Evolutionary conservation across 2,797 vertebrate species (phyloP), one percentile per base, ranked within the genome.

Genomic region (Coreius guichenoti): DNA sequence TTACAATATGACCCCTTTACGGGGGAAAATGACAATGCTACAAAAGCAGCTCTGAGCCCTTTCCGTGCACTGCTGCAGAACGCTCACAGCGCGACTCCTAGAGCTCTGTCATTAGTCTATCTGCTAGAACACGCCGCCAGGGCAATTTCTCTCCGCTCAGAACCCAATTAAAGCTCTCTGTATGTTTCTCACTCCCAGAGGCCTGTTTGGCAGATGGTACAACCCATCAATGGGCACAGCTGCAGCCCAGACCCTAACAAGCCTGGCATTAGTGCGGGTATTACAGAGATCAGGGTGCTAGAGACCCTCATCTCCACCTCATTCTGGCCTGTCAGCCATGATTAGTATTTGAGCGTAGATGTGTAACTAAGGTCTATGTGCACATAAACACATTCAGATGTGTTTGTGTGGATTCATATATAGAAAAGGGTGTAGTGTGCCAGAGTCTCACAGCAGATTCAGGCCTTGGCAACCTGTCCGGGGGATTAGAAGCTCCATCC

Each of bases 101-200:
- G 70, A 86, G 74, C 65, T 58, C 80, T 80, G 82, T 89, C 86
- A 88, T 88, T 88, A 89, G 83, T 73, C 65, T 86, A 82, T 89
- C 83, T 87, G 88, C 80, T 89, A 81, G 51, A 65, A 56, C 79
- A 84, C 51, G 82, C 84, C 61, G 45, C 76, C 84, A 77, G 39
- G 80, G 79, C 45, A 79, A 80, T 85, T 63, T 63, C 85, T 88
- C 83, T 83, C 56, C 39, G 78, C 83, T 88, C 85, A 84, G 76
- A 89, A 88, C 83, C 89, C 87, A 88, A 88, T 89, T 89, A 89
- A 81, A 88, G 85, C 85, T 86, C 87, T 85, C 87, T 88, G 89
- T 87, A 8, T 89, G 89, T 82, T 84, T 73, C 87, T 87, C 85
- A 47, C 77, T 89, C 83, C 77, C 85, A 89, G 83, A 84, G 86